A percentile compares a stretch with the other conserved stretches of the same genome.
Evolutionary conservation across 2,888 invertebrate genomes (phyloP).

Genomic region (Andrena marginata): DNA sequence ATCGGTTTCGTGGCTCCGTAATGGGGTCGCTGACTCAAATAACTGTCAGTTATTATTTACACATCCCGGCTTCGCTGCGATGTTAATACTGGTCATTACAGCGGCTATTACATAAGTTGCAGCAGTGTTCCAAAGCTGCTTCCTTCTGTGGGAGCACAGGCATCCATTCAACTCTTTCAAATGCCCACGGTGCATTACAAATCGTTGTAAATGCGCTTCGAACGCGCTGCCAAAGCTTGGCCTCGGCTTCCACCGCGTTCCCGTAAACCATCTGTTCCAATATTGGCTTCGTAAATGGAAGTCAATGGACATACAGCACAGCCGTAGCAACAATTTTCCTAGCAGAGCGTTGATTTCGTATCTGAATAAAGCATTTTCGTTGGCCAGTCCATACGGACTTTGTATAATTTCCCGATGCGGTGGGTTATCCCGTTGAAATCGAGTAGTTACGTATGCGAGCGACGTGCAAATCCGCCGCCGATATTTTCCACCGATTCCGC

Average conservation of each 20-base stretch:
- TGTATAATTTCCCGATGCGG: too few species aligned
- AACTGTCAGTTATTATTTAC: slow-evolving; percentile 2
- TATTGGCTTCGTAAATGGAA: neutral
- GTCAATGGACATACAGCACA: too few species aligned
- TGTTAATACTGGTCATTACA: neutral
- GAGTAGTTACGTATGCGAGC: neutral
- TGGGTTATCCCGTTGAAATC: neutral
- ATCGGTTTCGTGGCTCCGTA: neutral
- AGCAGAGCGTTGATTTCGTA: too few species aligned
- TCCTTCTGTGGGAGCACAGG: neutral
- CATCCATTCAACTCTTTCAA: slow-evolving; percentile 4
- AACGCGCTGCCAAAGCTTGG: neutral
- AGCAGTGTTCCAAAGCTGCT: neutral
- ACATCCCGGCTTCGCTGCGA: neutral
- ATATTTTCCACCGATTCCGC: slow-evolving; percentile 4
- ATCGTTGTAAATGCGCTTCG: neutral
- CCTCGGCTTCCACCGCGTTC: neutral
- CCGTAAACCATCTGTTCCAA: neutral
- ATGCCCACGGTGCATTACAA: neutral
- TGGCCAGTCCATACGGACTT: too few species aligned
- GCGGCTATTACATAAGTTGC: neutral
- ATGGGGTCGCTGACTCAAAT: neutral
- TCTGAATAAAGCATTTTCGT: too few species aligned
- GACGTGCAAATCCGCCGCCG: neutral
- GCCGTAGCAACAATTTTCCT: too few species aligned